Evolutionary conservation across 1,140 invertebrate genomes (phyloP).

Genomic region (Apolygus lucorum): DNA sequence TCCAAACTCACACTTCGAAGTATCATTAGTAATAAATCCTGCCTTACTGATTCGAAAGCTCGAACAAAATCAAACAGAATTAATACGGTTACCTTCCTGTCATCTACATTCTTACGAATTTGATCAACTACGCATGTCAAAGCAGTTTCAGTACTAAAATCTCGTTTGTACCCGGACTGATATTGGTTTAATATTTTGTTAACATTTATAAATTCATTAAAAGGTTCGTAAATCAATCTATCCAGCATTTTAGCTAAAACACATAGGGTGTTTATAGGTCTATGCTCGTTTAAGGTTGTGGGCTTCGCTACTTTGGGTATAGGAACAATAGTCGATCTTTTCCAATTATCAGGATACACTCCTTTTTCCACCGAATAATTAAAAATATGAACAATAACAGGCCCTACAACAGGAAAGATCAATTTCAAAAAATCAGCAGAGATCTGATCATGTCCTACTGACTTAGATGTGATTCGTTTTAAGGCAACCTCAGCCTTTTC

Average conservation of each 20-base stretch:
- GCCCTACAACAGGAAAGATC: not conserved
- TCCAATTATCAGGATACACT: not conserved
- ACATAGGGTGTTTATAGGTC: constrained; percentile 7
- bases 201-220: not conserved
- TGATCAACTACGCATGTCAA: not conserved
- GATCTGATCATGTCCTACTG: not conserved
- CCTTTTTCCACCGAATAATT: not conserved
- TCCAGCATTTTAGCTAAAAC: not conserved
- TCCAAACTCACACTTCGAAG: not conserved
- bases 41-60: constrained; percentile 5
- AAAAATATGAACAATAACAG: not conserved
- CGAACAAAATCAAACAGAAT: constrained; percentile 15
- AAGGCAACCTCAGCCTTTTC: too few relatives aligned
- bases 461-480: not conserved
- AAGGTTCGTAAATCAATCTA: not conserved
- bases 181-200: not conserved
- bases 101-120: not conserved
- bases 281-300: not conserved
- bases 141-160: constrained; percentile 9
- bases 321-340: not conserved
- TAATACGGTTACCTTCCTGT: constrained; percentile 15
- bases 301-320: not conserved
- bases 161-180: constrained; percentile 7
- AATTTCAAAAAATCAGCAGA: not conserved
- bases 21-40: not conserved